Base-by-base conservation (phyloP, 1,140 invertebrate species). In the Drosophila littoralis region DNA sequence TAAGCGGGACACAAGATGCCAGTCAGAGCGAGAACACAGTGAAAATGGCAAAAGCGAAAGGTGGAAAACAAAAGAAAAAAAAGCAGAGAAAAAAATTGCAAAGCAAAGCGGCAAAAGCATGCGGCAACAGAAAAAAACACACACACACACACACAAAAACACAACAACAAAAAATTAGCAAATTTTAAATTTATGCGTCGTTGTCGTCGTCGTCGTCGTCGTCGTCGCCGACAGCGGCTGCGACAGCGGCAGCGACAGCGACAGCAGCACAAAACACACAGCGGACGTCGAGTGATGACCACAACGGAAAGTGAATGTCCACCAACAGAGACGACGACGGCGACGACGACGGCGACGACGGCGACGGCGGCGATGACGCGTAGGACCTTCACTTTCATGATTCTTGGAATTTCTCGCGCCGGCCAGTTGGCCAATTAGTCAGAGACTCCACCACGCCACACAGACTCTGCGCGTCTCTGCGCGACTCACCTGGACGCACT, bases 401-500 rank as follows among this genome's bases (percentile, higher is more conserved):
- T 79, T 79, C 77, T 76, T 76, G 73, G 73, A 79, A 79, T 71
- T 76, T 72, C 63, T 48, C 60, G 42, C 67, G 50, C 58, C 6
- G 48, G 40, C 48, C 67, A 70, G 66, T 69, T 69, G 15, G 36
- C 51, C 59, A 70, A 70, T 70, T 65, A 71, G 60, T 65, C 60
- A 71, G 67, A 61, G 12, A 77, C 79, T 79, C 93, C 22, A 28
- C 22, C 22, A 28, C 22, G 4, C 22, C 22, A 28, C 22, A 28
- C 22, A 28, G 22, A 28, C 22, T 28, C 22, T 0, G 22, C 22
- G 22, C 22, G 12, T 76, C 79, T 79, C 93, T 5, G 22, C 22
- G 22, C 22, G 12, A 77, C 79, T 79, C 93, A 96, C 96, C 92
- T 93, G 81, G 45, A 96, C 82, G 13, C 95, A 93, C 89, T 95